Evolutionary conservation across 2,113 vertebrate species (phyloP), one percentile per base, ranked within the genome.

Genomic region (Microcebus murinus): DNA sequence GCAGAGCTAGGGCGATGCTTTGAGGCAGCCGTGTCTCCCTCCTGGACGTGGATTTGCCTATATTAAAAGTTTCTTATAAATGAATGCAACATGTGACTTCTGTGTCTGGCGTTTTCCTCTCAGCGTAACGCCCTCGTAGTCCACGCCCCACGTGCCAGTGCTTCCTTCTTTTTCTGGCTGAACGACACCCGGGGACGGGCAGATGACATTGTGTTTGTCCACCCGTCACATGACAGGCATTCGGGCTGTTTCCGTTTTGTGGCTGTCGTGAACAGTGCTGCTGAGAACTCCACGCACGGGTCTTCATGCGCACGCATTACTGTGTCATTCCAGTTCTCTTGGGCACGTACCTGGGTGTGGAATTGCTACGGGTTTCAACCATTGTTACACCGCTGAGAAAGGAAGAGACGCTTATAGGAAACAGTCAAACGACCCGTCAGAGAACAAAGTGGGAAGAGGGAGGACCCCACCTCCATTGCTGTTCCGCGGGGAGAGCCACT

Each of bases 181-280:
- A 27, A 59, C 0, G 6, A 18, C 27, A 48, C 1, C 2, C 73
- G 14, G 2, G 27, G 4, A 55, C 4, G 4, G 29, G 13, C 13
- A 65, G 11, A 31, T 29, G 3, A 4, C 63, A 3, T 12, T 13
- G 4, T 65, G 63, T 13, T 65, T 65, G 9, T 14, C 63, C 63
- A 14, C 5, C 13, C 29, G 3, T 79, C 29, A 55, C 31, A n/a
- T 65, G 29, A 1, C 13, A 5, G 18, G 1, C 48, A n/a, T 21
- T 6, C n/a, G 34, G 34, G 17, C 8, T 31, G 5, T n/a, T 14
- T n/a, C 20, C 5, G 21, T n/a, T 23, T 14, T 55, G 36, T 29
- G 20, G 9, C 23, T 25, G 4, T 8, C 29, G 13, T 31, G 52
- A 39, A 9, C 15, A 15, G 8, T 6, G 11, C 79, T 36, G 21